Conservation (phyloP, 1,140 invertebrate genomes). For the Zaprionus nigranus region DNA sequence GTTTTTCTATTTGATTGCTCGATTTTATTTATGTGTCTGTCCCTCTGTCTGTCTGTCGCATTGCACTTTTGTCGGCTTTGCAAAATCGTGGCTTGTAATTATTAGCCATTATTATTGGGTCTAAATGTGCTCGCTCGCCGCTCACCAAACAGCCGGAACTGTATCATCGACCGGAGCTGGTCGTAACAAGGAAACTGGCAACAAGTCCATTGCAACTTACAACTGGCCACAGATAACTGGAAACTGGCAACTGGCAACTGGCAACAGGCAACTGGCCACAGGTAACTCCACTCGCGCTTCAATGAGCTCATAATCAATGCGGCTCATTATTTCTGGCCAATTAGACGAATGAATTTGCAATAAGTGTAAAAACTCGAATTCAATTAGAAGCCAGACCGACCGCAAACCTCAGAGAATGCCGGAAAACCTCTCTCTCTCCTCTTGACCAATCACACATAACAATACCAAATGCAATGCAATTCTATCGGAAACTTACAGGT, state of each 20-base stretch:
- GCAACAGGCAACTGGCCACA: background rate
- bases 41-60: conserved; percentile 38
- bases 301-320: conserved; percentile 64
- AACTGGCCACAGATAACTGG: conserved; percentile 18
- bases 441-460: background rate
- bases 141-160: conserved; percentile 71
- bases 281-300: conserved; percentile 50
- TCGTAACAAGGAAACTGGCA: conserved; percentile 62
- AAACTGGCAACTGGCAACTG: too few species aligned
- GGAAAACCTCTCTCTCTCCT: background rate
- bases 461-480: conserved; percentile 8
- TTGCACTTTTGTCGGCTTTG: conserved; percentile 54
- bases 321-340: conserved; percentile 40
- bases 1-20: conserved; percentile 71
- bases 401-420: conserved; percentile 7
- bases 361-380: conserved; percentile 72
- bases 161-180: conserved; percentile 25
- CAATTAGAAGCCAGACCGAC: conserved; percentile 50
- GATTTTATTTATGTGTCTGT: conserved; percentile 62
- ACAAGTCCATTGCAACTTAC: conserved; percentile 20
- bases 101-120: conserved; percentile 76
- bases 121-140: conserved; percentile 41
- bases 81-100: conserved; percentile 79
- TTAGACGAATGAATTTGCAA: conserved; percentile 65
- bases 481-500: conserved; percentile 7